Base-by-base conservation (phyloP, 2,113 vertebrate genomes). In the Neofelis nebulosa region DNA sequence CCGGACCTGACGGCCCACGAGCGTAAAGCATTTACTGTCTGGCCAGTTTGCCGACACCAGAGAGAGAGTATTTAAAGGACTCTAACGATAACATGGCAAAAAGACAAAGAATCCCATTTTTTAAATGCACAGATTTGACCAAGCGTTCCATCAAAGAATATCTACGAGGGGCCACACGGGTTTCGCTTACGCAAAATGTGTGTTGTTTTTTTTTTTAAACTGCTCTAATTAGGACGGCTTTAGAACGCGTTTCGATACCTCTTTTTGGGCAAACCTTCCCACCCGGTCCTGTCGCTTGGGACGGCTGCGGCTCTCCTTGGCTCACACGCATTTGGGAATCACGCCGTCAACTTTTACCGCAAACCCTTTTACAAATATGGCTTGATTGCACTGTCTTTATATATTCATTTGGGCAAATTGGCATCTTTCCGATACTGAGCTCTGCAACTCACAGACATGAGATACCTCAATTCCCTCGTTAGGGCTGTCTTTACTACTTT, bases 1-100 rank as follows among this genome's bases (percentile, higher is more conserved):
- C 36, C 0, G 0, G 36, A 41, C 21, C 18, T 13, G 36, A 38
- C 1, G 69, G 69, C 36, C 5, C 4, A 4, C 36, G 6, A 12
- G 11, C 21, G 41, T 73, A 38, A 73, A 38, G 21, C 69, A 73
- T 41, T 73, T 73, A 73, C 69, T 38, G 11, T 25, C 36, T 3
- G 69, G 36, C 36, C 21, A 0, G 69, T 38, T 41, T 73, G 69
- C 36, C 31, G 38, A 38, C 21, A 11, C 36, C 36, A 3, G 36
- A 73, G 69, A 73, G 69, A 73, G 19, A 61, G 38, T 38, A 38
- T 73, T 73, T 41, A 73, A 25, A 73, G 21, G 38, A 41, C 11
- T 73, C 36, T 73, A 73, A 73, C 36, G 38, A 73, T 11, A 38
- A 73, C 13, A 38, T 25, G 25, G 36, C 36, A 73, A 73, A 36